Evolutionary conservation across 2,888 invertebrate genomes (phyloP).

Genomic region (Zonitis immaculata): DNA sequence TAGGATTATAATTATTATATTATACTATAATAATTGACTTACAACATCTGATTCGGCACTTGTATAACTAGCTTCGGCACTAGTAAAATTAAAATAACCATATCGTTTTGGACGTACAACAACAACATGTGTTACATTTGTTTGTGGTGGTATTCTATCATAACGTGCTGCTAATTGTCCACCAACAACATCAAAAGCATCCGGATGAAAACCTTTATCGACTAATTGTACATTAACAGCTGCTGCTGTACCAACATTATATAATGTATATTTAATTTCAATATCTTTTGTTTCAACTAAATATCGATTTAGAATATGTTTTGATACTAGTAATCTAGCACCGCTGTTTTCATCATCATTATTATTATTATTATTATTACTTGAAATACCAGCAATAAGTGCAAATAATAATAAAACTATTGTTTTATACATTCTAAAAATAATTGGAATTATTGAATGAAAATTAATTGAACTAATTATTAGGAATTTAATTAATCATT

Average conservation of each 20-base stretch:
- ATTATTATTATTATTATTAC: constrained; percentile 61
- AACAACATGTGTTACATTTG: constrained; percentile 90
- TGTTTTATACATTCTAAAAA: constrained; percentile 28
- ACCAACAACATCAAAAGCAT: constrained; percentile 84
- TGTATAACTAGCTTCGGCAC: constrained; percentile 88
- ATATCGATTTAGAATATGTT: constrained; percentile 93
- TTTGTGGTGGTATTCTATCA: constrained; percentile 86
- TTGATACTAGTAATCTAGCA: constrained; percentile 83
- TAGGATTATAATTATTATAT: background rate
- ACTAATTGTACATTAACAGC: constrained; percentile 84
- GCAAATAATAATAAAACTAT: constrained; percentile 25
- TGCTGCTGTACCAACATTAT: constrained; percentile 87
- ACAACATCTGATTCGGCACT: constrained; percentile 71
- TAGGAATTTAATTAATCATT: background rate
- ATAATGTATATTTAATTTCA: constrained; percentile 89
- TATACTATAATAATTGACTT: constrained; percentile 34
- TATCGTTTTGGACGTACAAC: constrained; percentile 84
- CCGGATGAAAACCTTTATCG: constrained; percentile 89
- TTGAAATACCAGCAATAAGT: constrained; percentile 40
- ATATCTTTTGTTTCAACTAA: constrained; percentile 96
- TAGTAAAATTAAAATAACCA: constrained; percentile 96
- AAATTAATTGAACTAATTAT: background rate
- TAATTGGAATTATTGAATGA: constrained; percentile 2
- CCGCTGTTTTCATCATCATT: constrained; percentile 66
- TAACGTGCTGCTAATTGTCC: constrained; percentile 79